Conservation (phyloP, 2,113 vertebrate genomes). For the Proterorhinus semilunaris region DNA sequence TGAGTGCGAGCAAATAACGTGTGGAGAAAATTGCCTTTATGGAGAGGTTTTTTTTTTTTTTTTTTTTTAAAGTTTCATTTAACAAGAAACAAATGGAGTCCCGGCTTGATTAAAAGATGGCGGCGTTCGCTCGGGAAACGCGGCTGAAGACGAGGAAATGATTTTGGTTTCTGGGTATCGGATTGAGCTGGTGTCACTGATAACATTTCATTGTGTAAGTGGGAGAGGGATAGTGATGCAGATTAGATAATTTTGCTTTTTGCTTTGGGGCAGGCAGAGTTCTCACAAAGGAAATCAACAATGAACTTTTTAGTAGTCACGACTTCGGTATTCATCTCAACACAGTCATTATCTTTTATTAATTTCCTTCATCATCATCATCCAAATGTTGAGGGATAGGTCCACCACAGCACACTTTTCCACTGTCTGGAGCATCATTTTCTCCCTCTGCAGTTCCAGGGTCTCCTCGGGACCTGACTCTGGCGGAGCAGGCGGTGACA, state of each 20-base stretch:
- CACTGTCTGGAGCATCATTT: too few relatives aligned
- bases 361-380: too few relatives aligned
- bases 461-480: conserved; percentile 75
- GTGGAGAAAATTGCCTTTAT: neutral
- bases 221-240: neutral
- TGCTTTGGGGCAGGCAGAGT: neutral
- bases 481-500: conserved; percentile 76
- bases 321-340: neutral
- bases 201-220: conserved; percentile 13
- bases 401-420: too few relatives aligned
- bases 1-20: conserved; percentile 60
- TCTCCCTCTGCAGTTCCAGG: conserved; percentile 76
- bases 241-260: conserved; percentile 7
- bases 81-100: conserved; percentile 2
- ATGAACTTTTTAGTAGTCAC: neutral
- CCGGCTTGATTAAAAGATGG: neutral
- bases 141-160: conserved; percentile 9
- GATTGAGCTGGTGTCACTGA: conserved; percentile 2
- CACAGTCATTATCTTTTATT: too few relatives aligned
- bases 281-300: conserved; percentile 1
- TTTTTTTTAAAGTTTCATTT: neutral
- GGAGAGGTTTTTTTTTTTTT: neutral
- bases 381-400: too few relatives aligned
- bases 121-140: neutral
- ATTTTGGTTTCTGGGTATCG: conserved; percentile 1